Evolutionary conservation across 2,797 vertebrate genomes (phyloP), one percentile per base, ranked within the genome.

Genomic region (Oreochromis grahami): DNA sequence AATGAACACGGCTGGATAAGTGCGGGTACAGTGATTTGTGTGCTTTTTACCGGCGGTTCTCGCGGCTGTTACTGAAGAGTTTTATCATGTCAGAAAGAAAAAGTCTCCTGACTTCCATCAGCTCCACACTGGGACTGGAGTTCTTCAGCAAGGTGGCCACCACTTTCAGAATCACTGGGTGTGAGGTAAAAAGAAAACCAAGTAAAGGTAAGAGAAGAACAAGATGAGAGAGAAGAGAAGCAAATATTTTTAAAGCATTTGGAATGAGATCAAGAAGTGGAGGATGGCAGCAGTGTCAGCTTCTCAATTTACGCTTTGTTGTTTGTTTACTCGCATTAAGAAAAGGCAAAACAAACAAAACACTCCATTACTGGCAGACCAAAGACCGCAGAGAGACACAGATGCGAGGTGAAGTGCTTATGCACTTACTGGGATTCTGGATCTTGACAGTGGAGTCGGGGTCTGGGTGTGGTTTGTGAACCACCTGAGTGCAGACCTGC

Each of bases 71-170:
- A 89, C 98, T 99, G 93, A 99, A 99, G 91, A 99, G 98, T 90
- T 99, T 99, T 91, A 99, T 99, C 99, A 99, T 99, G 93, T 99
- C 99, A 5, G 98, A 99, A 52, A 99, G 97, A 94, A 99, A 99
- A 84, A 99, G 97, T 80, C 98, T 97, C 65, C 98, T 97, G 83
- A 99, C 99, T 95, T 99, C 99, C 99, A 99, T 99, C 91, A 99
- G 96, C 89, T 99, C 99, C n/a, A 97, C 91, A 58, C 98, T 98
- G 80, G 98, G 98, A 0, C 97, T 94, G 26, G 98, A 99, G 94
- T 98, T 99, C 96, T 99, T 99, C 92, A 99, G 93, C 87, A 99
- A 96, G 0, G 98, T 99, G 80, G 99, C 98, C 86, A 99, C 98
- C 68, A 99, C 99, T 94, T 99, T 99, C 84, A 99, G 94, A 94